Percentiles rank a stretch among this genome's conserved stretches.
Evolutionary conservation across 2,113 vertebrate species (phyloP).

Genomic region (Paralichthys olivaceus): DNA sequence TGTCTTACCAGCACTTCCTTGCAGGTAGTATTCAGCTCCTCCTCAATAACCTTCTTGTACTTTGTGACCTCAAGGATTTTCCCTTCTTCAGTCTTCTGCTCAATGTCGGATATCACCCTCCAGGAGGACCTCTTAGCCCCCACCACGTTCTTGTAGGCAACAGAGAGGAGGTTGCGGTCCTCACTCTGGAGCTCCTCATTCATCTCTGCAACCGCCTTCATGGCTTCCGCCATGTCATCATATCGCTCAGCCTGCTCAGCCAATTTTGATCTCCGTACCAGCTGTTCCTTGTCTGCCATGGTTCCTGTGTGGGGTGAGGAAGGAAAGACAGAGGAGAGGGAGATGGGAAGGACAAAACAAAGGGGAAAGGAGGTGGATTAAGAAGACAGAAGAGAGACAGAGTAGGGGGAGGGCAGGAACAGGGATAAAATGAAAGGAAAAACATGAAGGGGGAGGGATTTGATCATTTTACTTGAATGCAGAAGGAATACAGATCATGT

Average conservation of each 20-base stretch:
- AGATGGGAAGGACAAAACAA: conserved; percentile 24
- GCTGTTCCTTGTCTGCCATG: conserved; percentile 85
- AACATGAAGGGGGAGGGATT: conserved; percentile 20
- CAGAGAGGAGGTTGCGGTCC: conserved; percentile 97
- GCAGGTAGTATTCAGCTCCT: conserved; percentile 95
- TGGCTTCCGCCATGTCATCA: conserved; percentile 94
- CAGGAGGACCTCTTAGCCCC: conserved; percentile 95
- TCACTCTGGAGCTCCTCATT: conserved; percentile 89
- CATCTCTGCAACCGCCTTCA: conserved; percentile 92
- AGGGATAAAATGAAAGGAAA: background rate
- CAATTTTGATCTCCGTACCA: conserved; percentile 94
- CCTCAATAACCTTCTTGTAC: conserved; percentile 93
- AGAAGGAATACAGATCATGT: background rate
- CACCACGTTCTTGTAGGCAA: conserved; percentile 99
- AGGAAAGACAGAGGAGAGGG: conserved; percentile 33
- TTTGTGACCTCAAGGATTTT: conserved; percentile 86
- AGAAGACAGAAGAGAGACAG: background rate
- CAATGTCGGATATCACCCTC: conserved; percentile 95
- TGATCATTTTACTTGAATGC: conserved; percentile 1
- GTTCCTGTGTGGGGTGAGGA: conserved; percentile 63
- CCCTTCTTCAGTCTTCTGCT: conserved; percentile 89
- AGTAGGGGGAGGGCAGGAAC: conserved; percentile 10
- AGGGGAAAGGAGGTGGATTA: conserved; percentile 24
- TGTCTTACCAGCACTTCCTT: conserved; percentile 94
- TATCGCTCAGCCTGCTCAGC: conserved; percentile 98